phyloP scores from a whole-genome alignment of 2,888 invertebrate species.

The Nasonia oneida region DNA sequence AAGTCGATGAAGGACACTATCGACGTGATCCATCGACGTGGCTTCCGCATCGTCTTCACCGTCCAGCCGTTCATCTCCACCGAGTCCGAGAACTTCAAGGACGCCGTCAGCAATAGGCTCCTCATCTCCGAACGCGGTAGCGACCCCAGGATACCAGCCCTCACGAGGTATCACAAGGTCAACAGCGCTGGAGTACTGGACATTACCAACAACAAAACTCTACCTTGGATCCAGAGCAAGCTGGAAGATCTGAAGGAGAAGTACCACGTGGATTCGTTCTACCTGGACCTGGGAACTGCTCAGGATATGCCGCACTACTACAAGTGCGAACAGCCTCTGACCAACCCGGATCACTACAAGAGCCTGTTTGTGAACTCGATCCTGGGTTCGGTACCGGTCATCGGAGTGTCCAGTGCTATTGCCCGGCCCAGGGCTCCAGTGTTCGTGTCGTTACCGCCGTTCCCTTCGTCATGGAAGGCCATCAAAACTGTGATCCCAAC shows the following conservation, averaged over 20 bases:
- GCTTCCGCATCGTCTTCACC: conserved; percentile 91
- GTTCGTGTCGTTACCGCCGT: conserved; percentile 91
- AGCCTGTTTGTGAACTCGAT: conserved; percentile 85
- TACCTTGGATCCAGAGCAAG: conserved; percentile 89
- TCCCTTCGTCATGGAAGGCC: conserved; percentile 94
- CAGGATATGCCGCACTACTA: conserved; percentile 94
- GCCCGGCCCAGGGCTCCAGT: conserved; percentile 90
- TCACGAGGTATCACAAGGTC: conserved; percentile 89
- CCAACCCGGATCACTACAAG: conserved; percentile 92
- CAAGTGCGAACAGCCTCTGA: conserved; percentile 86
- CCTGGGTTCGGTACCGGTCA: conserved; percentile 83
- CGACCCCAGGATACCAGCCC: conserved; percentile 89
- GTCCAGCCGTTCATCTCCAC: conserved; percentile 95
- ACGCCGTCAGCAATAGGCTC: conserved; percentile 87
- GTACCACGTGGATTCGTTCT: conserved; percentile 92
- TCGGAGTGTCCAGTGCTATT: conserved; percentile 92
- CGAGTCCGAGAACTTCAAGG: conserved; percentile 90
- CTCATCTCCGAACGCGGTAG: conserved; percentile 90
- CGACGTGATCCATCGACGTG: conserved; percentile 91
- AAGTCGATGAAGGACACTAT: conserved; percentile 89
- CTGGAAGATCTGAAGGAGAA: conserved; percentile 85
- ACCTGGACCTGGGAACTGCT: conserved; percentile 90
- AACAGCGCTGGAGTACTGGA: conserved; percentile 92
- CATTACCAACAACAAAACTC: conserved; percentile 89
- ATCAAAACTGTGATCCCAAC: conserved; percentile 91